These are phyloP conservation scores for Microtus ochrogaster DNA, from an alignment of 2,113 vertebrate genomes.

Conservation along the genomic window DNA sequence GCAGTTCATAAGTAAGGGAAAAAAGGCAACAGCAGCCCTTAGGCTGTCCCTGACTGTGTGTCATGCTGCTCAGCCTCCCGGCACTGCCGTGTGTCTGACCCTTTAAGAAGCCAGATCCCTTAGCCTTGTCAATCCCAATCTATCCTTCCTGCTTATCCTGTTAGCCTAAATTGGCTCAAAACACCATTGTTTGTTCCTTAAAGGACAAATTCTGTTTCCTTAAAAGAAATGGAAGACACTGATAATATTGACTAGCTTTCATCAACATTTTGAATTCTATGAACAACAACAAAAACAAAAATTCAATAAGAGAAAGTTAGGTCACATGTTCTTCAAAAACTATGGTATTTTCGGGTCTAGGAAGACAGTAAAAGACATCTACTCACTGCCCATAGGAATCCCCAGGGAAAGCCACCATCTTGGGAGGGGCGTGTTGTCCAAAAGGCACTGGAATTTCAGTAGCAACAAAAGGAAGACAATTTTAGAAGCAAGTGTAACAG, in stretches of 20 bases:
- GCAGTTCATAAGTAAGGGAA: neutral
- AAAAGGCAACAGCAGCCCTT: neutral
- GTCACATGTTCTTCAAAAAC: neutral
- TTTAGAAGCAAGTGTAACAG: neutral
- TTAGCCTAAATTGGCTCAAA: constrained; percentile 35
- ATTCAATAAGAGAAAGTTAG: neutral
- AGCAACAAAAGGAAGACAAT: no score
- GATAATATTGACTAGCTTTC: constrained; percentile 23
- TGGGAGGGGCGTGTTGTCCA: neutral
- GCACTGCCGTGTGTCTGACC: neutral
- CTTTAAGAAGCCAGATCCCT: neutral
- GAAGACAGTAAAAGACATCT: neutral
- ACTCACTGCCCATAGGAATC: neutral
- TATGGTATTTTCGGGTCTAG: neutral
- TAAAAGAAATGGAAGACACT: constrained; percentile 24
- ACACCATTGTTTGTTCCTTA: constrained; percentile 10
- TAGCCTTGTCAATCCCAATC: neutral
- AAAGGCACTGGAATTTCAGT: neutral
- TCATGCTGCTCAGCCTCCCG: neutral
- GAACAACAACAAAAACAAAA: constrained; percentile 20
- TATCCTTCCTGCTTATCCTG: neutral
- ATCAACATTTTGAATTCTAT: neutral
- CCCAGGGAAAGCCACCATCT: neutral
- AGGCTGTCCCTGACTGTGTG: no score
- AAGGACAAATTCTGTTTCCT: neutral